Percentiles rank a stretch among this genome's conserved stretches.
These are phyloP conservation scores for Antheraea pernyi DNA, from an alignment of 1,140 invertebrate genomes.

Conservation along the genomic window DNA sequence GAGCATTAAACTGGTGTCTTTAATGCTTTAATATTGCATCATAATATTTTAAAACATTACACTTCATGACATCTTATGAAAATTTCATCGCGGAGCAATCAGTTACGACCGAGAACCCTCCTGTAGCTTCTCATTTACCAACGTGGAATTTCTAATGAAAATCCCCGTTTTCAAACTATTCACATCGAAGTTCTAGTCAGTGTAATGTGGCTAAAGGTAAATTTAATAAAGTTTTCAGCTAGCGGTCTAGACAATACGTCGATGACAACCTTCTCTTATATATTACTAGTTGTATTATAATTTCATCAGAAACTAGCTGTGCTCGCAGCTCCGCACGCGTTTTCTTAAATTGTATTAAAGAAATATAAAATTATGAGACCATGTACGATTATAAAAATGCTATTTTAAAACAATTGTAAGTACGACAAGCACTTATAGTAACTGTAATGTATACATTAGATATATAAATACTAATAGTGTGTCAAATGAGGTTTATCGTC, in stretches of 20 bases:
- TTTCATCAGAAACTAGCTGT: background rate
- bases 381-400: too few species aligned
- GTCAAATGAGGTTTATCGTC: too few species aligned
- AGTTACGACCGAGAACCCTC: background rate
- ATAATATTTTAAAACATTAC: background rate
- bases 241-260: background rate
- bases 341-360: too few species aligned
- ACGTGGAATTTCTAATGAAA: slow-evolving; percentile 21
- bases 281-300: background rate
- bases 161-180: background rate
- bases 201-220: slow-evolving; percentile 6
- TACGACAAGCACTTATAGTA: too few species aligned
- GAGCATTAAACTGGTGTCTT: too few species aligned
- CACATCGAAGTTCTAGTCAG: background rate
- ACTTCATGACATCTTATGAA: background rate
- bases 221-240: slow-evolving; percentile 14
- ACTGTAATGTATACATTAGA: too few species aligned
- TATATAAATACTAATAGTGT: too few species aligned
- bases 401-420: too few species aligned
- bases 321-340: too few species aligned
- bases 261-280: background rate
- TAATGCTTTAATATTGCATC: too few species aligned
- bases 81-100: background rate
- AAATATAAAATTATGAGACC: too few species aligned
- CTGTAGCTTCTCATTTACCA: slow-evolving; percentile 20